Percentiles rank a stretch among this genome's conserved stretches.
Evolutionary conservation across 2,888 invertebrate species (phyloP).

Genomic region (Byasa hedistus): DNA sequence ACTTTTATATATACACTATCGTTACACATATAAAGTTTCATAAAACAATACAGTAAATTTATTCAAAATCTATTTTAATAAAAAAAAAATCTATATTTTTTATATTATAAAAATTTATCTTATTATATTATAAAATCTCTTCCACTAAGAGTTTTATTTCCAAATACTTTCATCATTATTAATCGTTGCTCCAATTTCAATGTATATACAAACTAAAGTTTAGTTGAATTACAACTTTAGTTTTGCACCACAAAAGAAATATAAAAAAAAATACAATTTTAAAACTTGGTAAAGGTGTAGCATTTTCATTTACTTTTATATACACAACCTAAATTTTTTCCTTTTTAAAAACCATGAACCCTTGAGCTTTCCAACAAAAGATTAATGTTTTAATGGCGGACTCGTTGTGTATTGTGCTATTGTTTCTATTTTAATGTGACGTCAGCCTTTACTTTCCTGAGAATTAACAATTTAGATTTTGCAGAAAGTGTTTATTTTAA

Average conservation of each 20-base stretch:
- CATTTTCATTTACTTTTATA: constrained; percentile 3
- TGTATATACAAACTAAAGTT: not conserved
- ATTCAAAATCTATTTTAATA: no score
- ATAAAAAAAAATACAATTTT: not conserved
- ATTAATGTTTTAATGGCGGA: constrained; percentile 23
- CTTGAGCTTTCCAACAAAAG: constrained; percentile 12
- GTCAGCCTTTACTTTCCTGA: constrained; percentile 6
- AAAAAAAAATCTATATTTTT: no score
- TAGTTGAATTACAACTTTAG: no score
- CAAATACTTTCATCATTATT: not conserved
- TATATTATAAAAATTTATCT: no score
- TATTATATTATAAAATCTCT: no score
- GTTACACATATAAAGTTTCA: no score
- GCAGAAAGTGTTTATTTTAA: not conserved
- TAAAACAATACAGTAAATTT: no score
- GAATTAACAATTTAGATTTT: constrained; percentile 5
- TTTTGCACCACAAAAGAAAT: not conserved
- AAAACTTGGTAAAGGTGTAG: not conserved
- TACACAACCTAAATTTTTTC: constrained; percentile 8
- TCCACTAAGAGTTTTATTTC: no score
- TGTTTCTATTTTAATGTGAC: constrained; percentile 20
- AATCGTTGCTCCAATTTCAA: not conserved
- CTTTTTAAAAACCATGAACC: not conserved
- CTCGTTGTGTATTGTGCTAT: constrained; percentile 19
- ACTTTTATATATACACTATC: no score